Conservation (phyloP, 1,140 invertebrate species). For the Drosophila littoralis region DNA sequence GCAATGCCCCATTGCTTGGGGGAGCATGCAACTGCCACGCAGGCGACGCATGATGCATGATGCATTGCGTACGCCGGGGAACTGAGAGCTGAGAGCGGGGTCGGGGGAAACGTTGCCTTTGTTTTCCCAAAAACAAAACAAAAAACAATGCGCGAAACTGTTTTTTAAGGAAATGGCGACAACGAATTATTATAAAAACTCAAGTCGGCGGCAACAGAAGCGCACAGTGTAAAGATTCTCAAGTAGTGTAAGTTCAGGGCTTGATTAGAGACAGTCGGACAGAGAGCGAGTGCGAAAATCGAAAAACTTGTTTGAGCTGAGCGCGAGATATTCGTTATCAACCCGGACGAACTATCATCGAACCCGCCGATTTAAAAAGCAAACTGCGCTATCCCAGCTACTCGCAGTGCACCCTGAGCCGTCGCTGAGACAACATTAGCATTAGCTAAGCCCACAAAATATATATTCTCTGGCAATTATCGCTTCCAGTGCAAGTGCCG, state of each 20-base stretch:
- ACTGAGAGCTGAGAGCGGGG: not conserved
- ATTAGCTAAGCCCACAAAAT: slow-evolving; percentile 10
- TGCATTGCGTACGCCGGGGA: slow-evolving; percentile 45
- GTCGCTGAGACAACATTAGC: slow-evolving; percentile 12
- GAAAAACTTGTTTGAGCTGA: slow-evolving; percentile 6
- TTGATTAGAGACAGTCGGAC: not conserved
- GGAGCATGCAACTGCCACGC: slow-evolving; percentile 65
- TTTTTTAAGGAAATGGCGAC: slow-evolving; percentile 27
- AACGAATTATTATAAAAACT: slow-evolving; percentile 42
- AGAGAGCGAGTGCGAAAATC: not conserved
- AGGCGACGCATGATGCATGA: slow-evolving; percentile 71
- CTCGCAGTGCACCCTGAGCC: slow-evolving; percentile 27
- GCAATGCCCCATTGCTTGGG: slow-evolving; percentile 30
- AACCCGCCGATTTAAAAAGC: slow-evolving; percentile 39
- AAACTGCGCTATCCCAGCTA: slow-evolving; percentile 4
- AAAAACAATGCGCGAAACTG: slow-evolving; percentile 36
- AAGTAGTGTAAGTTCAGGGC: slow-evolving; percentile 2
- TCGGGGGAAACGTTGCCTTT: slow-evolving; percentile 43
- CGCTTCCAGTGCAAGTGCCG: slow-evolving; percentile 44
- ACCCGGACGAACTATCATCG: slow-evolving; percentile 29
- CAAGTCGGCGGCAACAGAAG: not conserved
- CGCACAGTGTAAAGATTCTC: slow-evolving; percentile 3
- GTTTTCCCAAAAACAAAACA: slow-evolving; percentile 49
- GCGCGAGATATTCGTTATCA: slow-evolving; percentile 37
- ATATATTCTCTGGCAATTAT: slow-evolving; percentile 1